Conservation (phyloP, 2,888 invertebrate species). For the Odontomyia ornata region DNA sequence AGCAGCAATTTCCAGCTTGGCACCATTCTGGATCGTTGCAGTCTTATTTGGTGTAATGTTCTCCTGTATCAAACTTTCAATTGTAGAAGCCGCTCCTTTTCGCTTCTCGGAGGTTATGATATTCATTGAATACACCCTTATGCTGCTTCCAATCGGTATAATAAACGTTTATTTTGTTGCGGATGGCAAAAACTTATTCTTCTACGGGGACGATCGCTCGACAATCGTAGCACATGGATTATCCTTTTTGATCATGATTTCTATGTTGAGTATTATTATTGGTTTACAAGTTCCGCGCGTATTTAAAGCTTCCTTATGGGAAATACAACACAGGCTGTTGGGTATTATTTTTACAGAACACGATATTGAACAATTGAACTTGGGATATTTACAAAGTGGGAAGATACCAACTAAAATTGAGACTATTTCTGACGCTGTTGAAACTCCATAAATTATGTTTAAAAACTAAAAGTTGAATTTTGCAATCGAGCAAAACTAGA, state of each 20-base stretch:
- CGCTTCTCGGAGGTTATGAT: conserved; percentile 57
- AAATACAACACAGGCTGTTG: conserved; percentile 59
- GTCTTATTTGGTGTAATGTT: conserved; percentile 57
- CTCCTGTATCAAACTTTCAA: conserved; percentile 56
- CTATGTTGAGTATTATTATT: conserved; percentile 58
- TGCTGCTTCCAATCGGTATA: conserved; percentile 56
- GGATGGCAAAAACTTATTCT: conserved; percentile 57
- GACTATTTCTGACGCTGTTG: conserved; percentile 37
- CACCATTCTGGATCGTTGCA: conserved; percentile 58
- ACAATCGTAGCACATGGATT: conserved; percentile 60
- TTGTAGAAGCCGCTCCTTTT: conserved; percentile 58
- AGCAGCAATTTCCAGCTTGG: conserved; percentile 51
- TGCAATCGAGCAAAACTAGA: no score
- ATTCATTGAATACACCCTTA: conserved; percentile 55
- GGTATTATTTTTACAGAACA: conserved; percentile 61
- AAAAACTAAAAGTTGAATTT: no score
- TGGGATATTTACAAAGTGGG: conserved; percentile 59
- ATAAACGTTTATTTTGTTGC: conserved; percentile 59
- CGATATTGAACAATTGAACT: conserved; percentile 61
- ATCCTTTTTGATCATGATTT: conserved; percentile 58
- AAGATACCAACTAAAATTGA: conserved; percentile 58
- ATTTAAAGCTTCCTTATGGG: conserved; percentile 56
- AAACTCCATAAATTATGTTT: not conserved
- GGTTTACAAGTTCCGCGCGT: conserved; percentile 60
- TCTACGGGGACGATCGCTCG: conserved; percentile 57